phyloP scores from a whole-genome alignment of 2,797 vertebrate genomes.

The Xyrichtys novacula region DNA sequence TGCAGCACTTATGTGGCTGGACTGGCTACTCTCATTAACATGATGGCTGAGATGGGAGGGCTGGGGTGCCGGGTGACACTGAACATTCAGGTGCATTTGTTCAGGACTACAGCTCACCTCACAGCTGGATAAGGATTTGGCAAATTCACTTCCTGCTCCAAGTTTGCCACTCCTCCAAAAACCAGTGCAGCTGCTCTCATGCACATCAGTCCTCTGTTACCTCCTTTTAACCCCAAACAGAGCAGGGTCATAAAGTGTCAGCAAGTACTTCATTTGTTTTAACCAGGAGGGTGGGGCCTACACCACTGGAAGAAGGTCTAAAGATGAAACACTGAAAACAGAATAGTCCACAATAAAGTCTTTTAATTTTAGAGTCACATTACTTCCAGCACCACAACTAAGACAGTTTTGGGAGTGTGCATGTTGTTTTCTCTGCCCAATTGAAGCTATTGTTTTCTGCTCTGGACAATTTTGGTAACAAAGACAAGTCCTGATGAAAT shows the following conservation, averaged over 20 bases:
- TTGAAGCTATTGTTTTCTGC: constrained; percentile 31
- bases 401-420: constrained; percentile 32
- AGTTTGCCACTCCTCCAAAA: constrained; percentile 29
- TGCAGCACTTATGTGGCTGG: constrained; percentile 64
- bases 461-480: constrained; percentile 35
- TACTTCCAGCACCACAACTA: constrained; percentile 38
- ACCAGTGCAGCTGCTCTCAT: constrained; percentile 54
- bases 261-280: constrained; percentile 62
- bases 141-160: constrained; percentile 62
- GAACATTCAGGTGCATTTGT: constrained; percentile 67
- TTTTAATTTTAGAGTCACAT: constrained; percentile 52
- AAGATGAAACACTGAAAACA: constrained; percentile 49
- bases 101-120: constrained; percentile 51
- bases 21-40: constrained; percentile 76
- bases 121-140: constrained; percentile 50
- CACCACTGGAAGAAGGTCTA: constrained; percentile 42
- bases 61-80: constrained; percentile 62
- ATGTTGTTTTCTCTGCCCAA: constrained; percentile 28
- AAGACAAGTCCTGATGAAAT: not conserved
- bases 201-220: constrained; percentile 63
- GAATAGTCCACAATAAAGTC: constrained; percentile 35
- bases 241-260: constrained; percentile 46
- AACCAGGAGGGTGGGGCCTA: constrained; percentile 45
- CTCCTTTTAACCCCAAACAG: constrained; percentile 67
- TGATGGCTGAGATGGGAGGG: constrained; percentile 47